Evolutionary conservation across 1,140 invertebrate genomes (phyloP), one percentile per base, ranked within the genome.

Genomic region (Latrodectus geometricus): DNA sequence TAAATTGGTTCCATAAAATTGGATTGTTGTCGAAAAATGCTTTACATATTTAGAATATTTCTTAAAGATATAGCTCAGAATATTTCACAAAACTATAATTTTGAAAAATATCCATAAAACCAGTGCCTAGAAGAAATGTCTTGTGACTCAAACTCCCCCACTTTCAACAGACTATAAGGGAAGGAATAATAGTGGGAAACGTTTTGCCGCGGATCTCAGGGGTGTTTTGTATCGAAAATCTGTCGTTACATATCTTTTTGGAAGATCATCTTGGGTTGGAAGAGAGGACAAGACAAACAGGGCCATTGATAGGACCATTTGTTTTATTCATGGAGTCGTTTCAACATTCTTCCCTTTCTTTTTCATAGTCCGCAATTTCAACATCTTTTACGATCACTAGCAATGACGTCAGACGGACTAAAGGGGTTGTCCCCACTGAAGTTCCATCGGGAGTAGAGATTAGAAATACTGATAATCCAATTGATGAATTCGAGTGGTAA

Each of bases 241-340:
- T 72, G 78, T 72, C 65, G 66, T 54, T 70, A 81, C 68, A 68
- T 61, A 61, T 79, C 77, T 61, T n/a, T 69, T 68, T 23, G 11
- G 54, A 48, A 72, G 23, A 35, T 35, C 61, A 9, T 49, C 76
- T 14, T n/a, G 15, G 68, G 17, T 49, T 65, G 20, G 79, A 3
- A 72, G 69, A 23, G 66, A 15, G 21, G 68, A 20, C 8, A 70
- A 72, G 79, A 81, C 68, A 81, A 81, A 81, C 79, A 81, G 20
- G 20, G 21, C 79, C 50, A 72, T 81, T 68, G 77, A 79, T 79
- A 52, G 23, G 66, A 81, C 54, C 79, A 66, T 81, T 72, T 81
- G 79, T 72, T 81, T 81, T 81, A 70, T 70, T 81, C 66, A 81
- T 81, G 79, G 66, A 56, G 61, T 23, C 23, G 35, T 48, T 50